Percentiles rank a stretch among this genome's conserved stretches.
Evolutionary conservation across 1,140 invertebrate genomes (phyloP).

Genomic region (Monomorium pharaonis): DNA sequence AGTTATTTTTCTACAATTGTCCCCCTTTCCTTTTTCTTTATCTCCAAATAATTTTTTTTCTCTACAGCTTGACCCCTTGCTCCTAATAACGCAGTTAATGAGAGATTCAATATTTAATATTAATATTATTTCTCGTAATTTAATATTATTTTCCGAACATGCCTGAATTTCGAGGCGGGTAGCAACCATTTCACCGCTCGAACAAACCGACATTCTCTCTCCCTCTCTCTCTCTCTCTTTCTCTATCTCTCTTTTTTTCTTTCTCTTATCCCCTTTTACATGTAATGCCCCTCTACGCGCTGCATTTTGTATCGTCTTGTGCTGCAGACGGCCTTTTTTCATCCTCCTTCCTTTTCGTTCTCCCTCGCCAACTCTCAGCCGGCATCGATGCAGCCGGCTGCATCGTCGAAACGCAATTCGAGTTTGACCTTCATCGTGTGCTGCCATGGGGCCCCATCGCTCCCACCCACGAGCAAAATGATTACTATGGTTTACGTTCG

Average conservation of each 20-base stretch:
- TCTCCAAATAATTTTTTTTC: neutral
- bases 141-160: constrained; percentile 21
- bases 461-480: constrained; percentile 67
- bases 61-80: neutral
- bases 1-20: neutral
- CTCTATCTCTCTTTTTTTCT: constrained; percentile 26
- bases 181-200: constrained; percentile 18
- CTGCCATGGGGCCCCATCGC: constrained; percentile 56
- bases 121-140: constrained; percentile 31
- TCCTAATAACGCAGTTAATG: neutral
- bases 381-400: constrained; percentile 57
- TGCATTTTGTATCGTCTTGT: constrained; percentile 47
- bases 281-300: neutral
- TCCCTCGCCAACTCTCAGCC: neutral
- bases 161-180: neutral
- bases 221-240: constrained; percentile 28
- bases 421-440: constrained; percentile 76
- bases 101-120: neutral
- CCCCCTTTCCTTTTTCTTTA: neutral
- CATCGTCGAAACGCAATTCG: constrained; percentile 65
- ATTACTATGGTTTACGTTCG: constrained; percentile 60
- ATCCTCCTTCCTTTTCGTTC: constrained; percentile 20
- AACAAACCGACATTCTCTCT: constrained; percentile 37
- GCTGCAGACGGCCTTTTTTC: constrained; percentile 3
- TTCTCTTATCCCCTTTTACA: constrained; percentile 48